Conservation (phyloP, 1,140 invertebrate species). For the Dufourea novaeangliae region DNA sequence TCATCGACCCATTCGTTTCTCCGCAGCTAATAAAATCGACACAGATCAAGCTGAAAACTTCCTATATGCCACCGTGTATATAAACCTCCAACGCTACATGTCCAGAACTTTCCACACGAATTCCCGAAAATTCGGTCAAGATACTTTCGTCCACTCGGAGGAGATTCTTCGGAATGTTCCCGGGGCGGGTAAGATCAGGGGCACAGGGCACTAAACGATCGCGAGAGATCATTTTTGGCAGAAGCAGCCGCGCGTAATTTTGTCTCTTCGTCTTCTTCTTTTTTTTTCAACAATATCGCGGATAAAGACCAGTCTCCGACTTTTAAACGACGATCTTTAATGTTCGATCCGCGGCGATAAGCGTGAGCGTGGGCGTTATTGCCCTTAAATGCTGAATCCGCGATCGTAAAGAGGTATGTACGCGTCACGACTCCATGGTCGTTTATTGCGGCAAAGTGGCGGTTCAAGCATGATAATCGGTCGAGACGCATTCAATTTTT, state of each 20-base stretch:
- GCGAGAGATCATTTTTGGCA: conserved; percentile 15
- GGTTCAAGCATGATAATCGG: conserved; percentile 11
- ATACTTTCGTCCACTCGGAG: too few relatives aligned
- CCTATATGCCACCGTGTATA: too few relatives aligned
- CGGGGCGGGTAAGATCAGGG: neutral
- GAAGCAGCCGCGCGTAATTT: conserved; percentile 12
- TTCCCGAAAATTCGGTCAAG: neutral
- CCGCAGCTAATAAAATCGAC: too few relatives aligned
- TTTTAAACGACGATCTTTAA: conserved; percentile 30
- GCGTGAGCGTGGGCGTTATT: conserved; percentile 36
- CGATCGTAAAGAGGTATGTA: conserved; percentile 30
- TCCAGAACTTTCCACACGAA: neutral
- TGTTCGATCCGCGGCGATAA: neutral
- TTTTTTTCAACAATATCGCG: conserved; percentile 25
- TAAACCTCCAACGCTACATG: too few relatives aligned
- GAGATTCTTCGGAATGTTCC: neutral
- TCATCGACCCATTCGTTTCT: too few relatives aligned
- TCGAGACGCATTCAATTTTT: conserved; percentile 45
- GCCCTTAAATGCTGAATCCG: conserved; percentile 54
- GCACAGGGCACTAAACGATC: neutral
- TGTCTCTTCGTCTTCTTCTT: too few relatives aligned
- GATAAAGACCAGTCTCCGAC: conserved; percentile 9
- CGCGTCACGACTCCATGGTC: conserved; percentile 51
- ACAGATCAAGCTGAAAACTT: too few relatives aligned
- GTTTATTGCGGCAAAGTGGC: conserved; percentile 48